Percentiles rank a stretch among this genome's conserved stretches.
Conservation (phyloP, 2,888 invertebrate genomes). For the Laothoe populi region DNA sequence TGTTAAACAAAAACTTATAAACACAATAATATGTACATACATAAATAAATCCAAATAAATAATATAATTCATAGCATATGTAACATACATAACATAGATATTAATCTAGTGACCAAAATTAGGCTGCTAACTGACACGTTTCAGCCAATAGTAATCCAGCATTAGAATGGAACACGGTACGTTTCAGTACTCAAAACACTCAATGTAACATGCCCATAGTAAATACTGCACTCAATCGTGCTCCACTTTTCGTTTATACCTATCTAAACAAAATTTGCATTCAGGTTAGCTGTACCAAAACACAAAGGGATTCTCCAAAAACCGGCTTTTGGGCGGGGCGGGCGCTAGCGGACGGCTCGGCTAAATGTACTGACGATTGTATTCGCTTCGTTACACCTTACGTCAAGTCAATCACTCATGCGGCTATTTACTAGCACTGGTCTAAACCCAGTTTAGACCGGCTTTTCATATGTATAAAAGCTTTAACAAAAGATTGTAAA, state of each 20-base stretch:
- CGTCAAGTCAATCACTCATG: neutral
- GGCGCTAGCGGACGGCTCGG: neutral
- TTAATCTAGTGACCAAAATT: neutral
- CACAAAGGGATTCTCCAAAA: constrained; percentile 4
- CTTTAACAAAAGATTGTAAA: too few relatives aligned
- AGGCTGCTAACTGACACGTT: neutral
- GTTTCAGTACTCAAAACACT: neutral
- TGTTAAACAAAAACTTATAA: too few relatives aligned
- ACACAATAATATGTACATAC: too few relatives aligned
- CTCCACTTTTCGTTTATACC: constrained; percentile 18
- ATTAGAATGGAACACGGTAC: neutral
- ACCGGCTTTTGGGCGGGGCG: neutral
- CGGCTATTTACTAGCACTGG: neutral
- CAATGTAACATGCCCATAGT: neutral
- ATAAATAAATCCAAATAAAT: too few relatives aligned
- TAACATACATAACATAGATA: too few relatives aligned
- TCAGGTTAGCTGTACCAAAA: neutral
- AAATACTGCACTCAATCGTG: neutral
- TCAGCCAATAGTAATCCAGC: neutral
- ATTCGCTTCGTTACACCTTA: neutral
- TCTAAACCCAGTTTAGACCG: too few relatives aligned
- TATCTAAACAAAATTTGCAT: constrained; percentile 4
- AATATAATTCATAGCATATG: too few relatives aligned
- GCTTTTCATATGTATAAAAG: too few relatives aligned
- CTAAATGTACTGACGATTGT: neutral